phyloP scores from a whole-genome alignment of 92 coral and sea anemone species.

The Chrysogorgia sp. region DNA sequence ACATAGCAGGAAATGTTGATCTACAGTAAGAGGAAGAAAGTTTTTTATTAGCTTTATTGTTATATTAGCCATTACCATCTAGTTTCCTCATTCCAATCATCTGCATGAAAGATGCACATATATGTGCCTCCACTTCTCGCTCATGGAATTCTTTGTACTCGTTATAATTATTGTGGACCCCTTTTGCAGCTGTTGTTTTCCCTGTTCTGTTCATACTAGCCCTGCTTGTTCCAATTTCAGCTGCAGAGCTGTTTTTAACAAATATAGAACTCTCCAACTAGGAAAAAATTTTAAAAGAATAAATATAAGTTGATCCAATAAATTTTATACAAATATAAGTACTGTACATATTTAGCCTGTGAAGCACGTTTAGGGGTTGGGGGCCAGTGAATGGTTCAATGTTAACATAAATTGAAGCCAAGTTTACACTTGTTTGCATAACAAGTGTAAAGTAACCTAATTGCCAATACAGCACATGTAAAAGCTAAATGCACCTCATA shows the following conservation, averaged over 20 bases:
- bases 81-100: conserved; percentile 45
- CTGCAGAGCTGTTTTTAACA: conserved; percentile 46
- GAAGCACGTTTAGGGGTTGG: no score
- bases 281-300: neutral
- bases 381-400: no score
- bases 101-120: conserved; percentile 62
- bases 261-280: conserved; percentile 54
- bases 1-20: no score
- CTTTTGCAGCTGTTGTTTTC: conserved; percentile 61
- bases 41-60: no score
- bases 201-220: conserved; percentile 68
- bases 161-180: conserved; percentile 54
- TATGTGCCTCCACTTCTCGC: conserved; percentile 60
- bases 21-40: no score
- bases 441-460: no score
- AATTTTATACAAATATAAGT: no score
- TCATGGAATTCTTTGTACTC: conserved; percentile 61
- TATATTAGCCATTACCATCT: conserved; percentile 12
- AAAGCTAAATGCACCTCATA: conserved; percentile 37
- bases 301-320: no score
- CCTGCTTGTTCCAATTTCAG: conserved; percentile 55
- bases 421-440: no score
- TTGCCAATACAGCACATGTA: neutral
- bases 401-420: no score
- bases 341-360: no score